Base-by-base conservation (phyloP, 23 tunicate species). In the Diplosoma virens region DNA sequence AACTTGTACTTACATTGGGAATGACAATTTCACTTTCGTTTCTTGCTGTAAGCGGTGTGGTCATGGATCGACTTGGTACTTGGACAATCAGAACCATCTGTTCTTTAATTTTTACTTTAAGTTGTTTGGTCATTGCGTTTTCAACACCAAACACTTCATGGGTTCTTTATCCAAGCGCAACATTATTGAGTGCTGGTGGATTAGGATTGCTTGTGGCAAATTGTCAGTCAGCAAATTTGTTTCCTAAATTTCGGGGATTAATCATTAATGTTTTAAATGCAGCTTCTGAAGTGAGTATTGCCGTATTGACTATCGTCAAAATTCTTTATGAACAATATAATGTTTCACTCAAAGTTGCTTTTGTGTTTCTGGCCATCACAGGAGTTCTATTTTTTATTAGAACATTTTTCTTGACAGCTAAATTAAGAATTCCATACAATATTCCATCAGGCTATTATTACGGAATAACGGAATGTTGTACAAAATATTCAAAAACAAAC, bases 401-500 rank as follows among this genome's bases (percentile, higher is more conserved):
- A 67, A 34, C 74, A 35, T 67, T 7, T 21, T 67, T 67, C 25
- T 35, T 67, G 52, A 33, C 36, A 52, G 52, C 74, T 2, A 67
- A 67, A 35, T 3, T 2, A 2, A 2, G 35, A 2, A 37, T 67
- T 2, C 74, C 74, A 16, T 67, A 67, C 21, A 26, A 2, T 37
- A 52, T 67, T 37, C 25, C 50, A 17, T 25, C 35, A 7, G 24
- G 36, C 21, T 67, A 7, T 36, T 9, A 34, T 34, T 67, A 67
- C 27, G 74, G 74, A 17, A 35, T 34, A n/a, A n/a, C n/a, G n/a
- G n/a, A n/a, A n/a, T n/a, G n/a, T n/a, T n/a, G n/a, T n/a, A n/a
- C n/a, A n/a, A n/a, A n/a, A n/a, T n/a, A n/a, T n/a, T n/a, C n/a
- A n/a, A n/a, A n/a, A n/a, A n/a, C n/a, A n/a, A n/a, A n/a, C n/a